Evolutionary conservation across 2,113 vertebrate species (phyloP).

Genomic region (Baryphthengus martii): DNA sequence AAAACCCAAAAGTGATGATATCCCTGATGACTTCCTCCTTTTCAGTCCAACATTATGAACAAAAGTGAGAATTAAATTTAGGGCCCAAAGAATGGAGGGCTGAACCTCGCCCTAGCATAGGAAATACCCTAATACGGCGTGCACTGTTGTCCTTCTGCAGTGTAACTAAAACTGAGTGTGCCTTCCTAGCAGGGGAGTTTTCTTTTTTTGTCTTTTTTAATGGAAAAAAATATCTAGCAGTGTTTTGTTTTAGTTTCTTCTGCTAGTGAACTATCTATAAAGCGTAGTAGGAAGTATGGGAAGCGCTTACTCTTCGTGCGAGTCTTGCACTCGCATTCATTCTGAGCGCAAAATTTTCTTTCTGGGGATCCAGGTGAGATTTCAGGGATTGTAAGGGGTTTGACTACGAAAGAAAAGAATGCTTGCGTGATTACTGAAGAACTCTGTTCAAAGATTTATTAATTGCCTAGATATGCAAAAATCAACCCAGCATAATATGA

Average conservation of each 20-base stretch:
- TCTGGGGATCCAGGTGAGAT: neutral
- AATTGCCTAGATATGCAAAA: neutral
- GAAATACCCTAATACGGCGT: neutral
- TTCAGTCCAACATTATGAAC: neutral
- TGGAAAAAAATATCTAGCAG: neutral
- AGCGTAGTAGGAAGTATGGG: neutral
- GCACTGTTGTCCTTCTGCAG: neutral
- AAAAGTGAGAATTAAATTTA: neutral
- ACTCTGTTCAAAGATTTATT: neutral
- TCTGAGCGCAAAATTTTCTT: neutral
- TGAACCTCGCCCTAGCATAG: neutral
- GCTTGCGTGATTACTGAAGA: neutral
- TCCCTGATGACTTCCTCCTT: neutral
- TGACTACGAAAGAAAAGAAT: neutral
- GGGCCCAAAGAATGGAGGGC: neutral
- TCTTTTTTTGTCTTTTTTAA: neutral
- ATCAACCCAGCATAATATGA: neutral
- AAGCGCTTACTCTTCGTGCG: neutral
- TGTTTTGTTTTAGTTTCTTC: neutral
- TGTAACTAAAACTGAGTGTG: neutral
- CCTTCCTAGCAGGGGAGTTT: neutral
- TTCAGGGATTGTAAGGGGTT: neutral
- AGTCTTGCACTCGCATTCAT: neutral
- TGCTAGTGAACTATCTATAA: neutral
- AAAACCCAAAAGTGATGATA: neutral